Percentiles rank a stretch among this genome's conserved stretches.
Conservation (phyloP, 2,797 vertebrate species). For the Catharus ustulatus region DNA sequence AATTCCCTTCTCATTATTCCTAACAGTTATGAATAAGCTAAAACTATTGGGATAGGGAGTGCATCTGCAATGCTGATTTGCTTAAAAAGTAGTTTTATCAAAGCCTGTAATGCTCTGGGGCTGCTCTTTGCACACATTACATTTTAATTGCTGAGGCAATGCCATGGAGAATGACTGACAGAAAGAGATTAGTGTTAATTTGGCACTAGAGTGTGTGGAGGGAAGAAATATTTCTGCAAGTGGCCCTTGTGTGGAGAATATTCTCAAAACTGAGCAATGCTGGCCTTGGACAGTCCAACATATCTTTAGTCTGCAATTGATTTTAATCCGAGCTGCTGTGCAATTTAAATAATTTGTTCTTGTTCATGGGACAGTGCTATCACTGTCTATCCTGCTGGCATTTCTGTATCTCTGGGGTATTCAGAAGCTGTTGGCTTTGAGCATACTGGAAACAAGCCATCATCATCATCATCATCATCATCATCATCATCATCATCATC, state of each 20-base stretch:
- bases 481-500: not conserved
- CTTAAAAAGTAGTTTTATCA: not conserved
- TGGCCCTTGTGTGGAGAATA: not conserved
- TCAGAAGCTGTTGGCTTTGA: not conserved
- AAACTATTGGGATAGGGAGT: not conserved
- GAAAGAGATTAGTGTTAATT: not conserved
- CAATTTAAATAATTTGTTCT: not conserved
- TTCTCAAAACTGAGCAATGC: not conserved
- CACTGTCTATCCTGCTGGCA: not conserved
- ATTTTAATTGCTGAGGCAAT: constrained; percentile 26
- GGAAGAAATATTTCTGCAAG: not conserved
- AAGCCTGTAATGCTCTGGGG: not conserved
- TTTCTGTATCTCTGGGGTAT: not conserved
- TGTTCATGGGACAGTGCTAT: not conserved
- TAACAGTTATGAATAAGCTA: constrained; percentile 10
- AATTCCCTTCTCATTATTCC: constrained; percentile 13
- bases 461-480: not conserved
- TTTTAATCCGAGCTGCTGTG: not conserved
- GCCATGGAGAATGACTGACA: not conserved
- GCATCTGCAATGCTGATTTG: constrained; percentile 27
- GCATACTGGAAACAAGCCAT: not conserved
- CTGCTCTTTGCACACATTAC: not conserved
- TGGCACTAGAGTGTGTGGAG: not conserved
- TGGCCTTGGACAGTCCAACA: not conserved
- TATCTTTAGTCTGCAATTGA: not conserved